Evolutionary conservation across 2,797 vertebrate genomes (phyloP).

Genomic region (Sylvia borin): DNA sequence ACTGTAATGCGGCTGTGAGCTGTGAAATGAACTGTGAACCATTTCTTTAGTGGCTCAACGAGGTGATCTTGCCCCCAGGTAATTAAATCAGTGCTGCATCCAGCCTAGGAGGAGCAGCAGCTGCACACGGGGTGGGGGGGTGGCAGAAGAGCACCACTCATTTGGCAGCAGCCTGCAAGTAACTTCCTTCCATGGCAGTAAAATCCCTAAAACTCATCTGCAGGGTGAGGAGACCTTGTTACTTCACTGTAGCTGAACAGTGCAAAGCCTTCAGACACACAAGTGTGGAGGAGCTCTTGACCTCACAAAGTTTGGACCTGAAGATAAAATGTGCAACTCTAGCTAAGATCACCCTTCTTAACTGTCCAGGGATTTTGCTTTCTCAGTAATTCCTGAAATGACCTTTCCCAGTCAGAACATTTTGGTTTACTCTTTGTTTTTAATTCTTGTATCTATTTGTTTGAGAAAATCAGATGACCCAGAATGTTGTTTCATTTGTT

Average conservation of each 20-base stretch:
- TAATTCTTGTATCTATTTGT: neutral
- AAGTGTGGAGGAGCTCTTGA: neutral
- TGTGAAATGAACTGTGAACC: neutral
- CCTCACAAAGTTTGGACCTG: neutral
- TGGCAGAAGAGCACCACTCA: too few species aligned
- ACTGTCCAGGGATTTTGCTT: neutral
- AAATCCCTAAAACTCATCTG: neutral
- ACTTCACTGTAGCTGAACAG: neutral
- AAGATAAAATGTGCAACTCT: rapidly evolving
- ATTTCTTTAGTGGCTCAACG: neutral
- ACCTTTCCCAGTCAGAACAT: rapidly evolving
- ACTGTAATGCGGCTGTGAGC: neutral
- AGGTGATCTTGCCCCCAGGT: neutral
- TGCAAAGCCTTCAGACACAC: neutral
- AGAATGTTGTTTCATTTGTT: neutral
- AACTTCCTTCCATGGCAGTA: neutral
- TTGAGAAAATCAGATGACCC: neutral
- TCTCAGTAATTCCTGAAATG: neutral
- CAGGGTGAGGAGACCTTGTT: neutral
- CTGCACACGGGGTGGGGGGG: rapidly evolving
- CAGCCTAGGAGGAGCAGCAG: neutral
- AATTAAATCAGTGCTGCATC: neutral
- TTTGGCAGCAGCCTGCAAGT: neutral
- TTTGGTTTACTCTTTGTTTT: neutral
- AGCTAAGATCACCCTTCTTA: neutral